Evolutionary conservation across 2,888 invertebrate genomes (phyloP).

Genomic region (Athrips mouffetella): DNA sequence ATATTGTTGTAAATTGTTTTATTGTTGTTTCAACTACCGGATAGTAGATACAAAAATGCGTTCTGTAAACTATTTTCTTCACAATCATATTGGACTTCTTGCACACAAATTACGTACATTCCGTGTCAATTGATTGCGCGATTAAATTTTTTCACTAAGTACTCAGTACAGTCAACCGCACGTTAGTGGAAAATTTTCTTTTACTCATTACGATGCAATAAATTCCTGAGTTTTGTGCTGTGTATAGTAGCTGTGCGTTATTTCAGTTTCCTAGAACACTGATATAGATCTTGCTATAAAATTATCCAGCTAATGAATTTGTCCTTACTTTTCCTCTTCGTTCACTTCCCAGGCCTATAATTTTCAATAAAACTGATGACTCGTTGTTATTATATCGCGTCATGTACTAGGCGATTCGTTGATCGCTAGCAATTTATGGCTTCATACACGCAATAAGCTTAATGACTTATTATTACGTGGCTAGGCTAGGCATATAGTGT

Average conservation of each 20-base stretch:
- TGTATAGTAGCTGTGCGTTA: background rate
- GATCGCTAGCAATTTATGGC: background rate
- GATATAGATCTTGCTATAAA: background rate
- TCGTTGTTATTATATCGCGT: background rate
- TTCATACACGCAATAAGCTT: background rate
- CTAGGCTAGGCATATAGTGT: background rate
- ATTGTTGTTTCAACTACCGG: too few species aligned
- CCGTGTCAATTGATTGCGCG: too few species aligned
- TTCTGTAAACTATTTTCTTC: too few species aligned
- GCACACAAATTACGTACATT: too few species aligned
- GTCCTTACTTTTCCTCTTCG: slow-evolving; percentile 1
- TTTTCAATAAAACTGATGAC: background rate
- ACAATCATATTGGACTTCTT: too few species aligned
- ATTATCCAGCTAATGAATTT: background rate
- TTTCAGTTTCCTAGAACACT: background rate
- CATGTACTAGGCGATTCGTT: background rate
- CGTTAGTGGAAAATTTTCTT: too few species aligned
- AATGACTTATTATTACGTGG: background rate
- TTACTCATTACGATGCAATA: too few species aligned
- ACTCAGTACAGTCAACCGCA: too few species aligned
- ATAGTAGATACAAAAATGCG: too few species aligned
- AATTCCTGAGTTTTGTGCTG: background rate
- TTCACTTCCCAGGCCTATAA: background rate
- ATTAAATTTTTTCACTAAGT: too few species aligned
- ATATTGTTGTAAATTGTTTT: too few species aligned